phyloP scores from a whole-genome alignment of 2,113 vertebrate species.

The Rhabdornis inornatus region DNA sequence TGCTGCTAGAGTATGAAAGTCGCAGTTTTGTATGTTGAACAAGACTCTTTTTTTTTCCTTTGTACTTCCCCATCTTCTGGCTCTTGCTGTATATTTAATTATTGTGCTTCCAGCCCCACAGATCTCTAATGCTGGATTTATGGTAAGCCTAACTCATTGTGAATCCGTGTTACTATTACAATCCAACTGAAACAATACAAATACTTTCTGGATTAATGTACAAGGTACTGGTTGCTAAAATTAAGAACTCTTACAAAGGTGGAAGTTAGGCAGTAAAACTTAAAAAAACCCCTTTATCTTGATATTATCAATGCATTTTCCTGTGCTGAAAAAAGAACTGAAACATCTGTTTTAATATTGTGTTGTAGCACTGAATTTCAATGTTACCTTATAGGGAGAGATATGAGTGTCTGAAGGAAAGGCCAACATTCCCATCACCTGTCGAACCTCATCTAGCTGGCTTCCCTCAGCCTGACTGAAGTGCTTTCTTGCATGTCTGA shows the following conservation, averaged over 20 bases:
- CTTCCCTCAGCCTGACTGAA: conserved; percentile 98
- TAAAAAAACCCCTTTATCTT: neutral
- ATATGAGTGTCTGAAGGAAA: conserved; percentile 98
- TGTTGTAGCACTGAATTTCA: neutral
- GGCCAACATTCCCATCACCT: conserved; percentile 99
- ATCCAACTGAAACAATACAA: neutral
- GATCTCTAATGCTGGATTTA: neutral
- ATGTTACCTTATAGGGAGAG: conserved; percentile 92
- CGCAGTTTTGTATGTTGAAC: neutral
- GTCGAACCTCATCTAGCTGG: conserved; percentile 96
- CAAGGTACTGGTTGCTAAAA: neutral
- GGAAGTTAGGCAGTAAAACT: neutral
- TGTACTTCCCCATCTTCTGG: neutral
- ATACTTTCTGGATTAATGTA: neutral
- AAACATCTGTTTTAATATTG: neutral
- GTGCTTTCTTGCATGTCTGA: conserved; percentile 95
- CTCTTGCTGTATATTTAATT: neutral
- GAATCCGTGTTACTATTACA: neutral
- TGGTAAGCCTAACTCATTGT: neutral
- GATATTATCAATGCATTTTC: neutral
- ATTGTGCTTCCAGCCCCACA: neutral
- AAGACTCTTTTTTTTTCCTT: neutral
- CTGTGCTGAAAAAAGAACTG: neutral
- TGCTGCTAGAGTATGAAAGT: neutral
- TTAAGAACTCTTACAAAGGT: neutral